Conservation (phyloP, 2,888 invertebrate species). For the Rotaria sp. region DNA sequence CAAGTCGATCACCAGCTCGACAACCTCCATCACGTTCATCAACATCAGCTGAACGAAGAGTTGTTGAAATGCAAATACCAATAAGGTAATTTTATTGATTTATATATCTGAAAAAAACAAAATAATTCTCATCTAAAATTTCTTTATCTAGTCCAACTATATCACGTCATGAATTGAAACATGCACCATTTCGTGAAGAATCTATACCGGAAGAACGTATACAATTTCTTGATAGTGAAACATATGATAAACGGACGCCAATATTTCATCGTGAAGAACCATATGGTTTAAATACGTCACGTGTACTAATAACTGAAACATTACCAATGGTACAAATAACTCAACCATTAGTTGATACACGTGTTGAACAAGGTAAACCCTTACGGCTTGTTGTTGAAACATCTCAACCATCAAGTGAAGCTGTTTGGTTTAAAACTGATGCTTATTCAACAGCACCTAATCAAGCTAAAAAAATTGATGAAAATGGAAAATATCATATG, state of each 20-base stretch:
- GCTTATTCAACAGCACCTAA: background rate
- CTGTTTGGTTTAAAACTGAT: constrained; percentile 8
- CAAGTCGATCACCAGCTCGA: constrained; percentile 1
- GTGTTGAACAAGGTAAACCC: constrained; percentile 7
- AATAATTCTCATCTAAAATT: background rate
- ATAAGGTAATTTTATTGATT: background rate
- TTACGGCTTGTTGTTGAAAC: constrained; percentile 19
- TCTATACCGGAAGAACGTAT: constrained; percentile 1
- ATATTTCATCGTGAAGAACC: constrained; percentile 12
- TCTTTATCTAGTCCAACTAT: background rate
- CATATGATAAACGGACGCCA: background rate
- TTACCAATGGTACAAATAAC: background rate
- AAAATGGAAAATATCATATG: constrained; percentile 32
- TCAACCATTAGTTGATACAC: constrained; percentile 16
- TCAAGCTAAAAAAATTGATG: background rate
- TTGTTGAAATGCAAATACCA: constrained; percentile 18
- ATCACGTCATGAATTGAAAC: constrained; percentile 8
- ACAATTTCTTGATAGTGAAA: constrained; percentile 17
- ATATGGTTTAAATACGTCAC: background rate
- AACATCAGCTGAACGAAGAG: background rate
- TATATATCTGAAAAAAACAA: background rate
- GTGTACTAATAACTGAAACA: background rate
- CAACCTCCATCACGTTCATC: background rate
- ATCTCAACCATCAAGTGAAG: constrained; percentile 13
- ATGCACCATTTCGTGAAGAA: constrained; percentile 23